Percentiles rank a stretch among this genome's conserved stretches.
These are phyloP conservation scores for Cerastis rubricosa DNA, from an alignment of 2,888 invertebrate genomes.

Conservation along the genomic window DNA sequence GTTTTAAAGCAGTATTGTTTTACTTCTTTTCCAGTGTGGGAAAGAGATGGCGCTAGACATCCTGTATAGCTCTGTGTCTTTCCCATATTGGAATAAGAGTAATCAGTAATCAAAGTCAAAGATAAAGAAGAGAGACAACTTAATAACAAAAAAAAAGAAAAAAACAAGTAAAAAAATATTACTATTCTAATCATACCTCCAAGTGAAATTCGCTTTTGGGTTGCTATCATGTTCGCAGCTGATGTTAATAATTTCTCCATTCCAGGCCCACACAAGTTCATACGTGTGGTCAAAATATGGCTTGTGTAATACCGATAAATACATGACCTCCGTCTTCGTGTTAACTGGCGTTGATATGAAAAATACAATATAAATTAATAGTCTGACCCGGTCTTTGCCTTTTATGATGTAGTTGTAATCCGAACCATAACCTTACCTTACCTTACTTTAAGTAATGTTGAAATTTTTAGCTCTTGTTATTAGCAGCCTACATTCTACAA, in stretches of 20 bases:
- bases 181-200: slow-evolving; percentile 75
- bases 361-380: neutral
- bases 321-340: slow-evolving; percentile 67
- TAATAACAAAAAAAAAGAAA: neutral
- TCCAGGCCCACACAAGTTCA: slow-evolving; percentile 81
- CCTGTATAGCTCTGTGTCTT: too few relatives aligned
- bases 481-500: too few relatives aligned
- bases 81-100: too few relatives aligned
- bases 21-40: too few relatives aligned
- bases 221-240: slow-evolving; percentile 81
- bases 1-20: too few relatives aligned
- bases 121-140: neutral
- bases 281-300: slow-evolving; percentile 76
- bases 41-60: too few relatives aligned
- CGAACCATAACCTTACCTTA: too few relatives aligned
- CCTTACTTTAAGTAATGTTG: too few relatives aligned
- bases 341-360: slow-evolving; percentile 71
- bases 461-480: too few relatives aligned
- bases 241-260: slow-evolving; percentile 77
- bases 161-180: neutral
- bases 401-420: too few relatives aligned
- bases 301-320: slow-evolving; percentile 77
- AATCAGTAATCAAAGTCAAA: neutral
- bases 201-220: slow-evolving; percentile 77
- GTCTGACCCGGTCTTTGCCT: too few relatives aligned